Conservation (phyloP, 2,113 vertebrate species). For the Heterochromis multidens region DNA sequence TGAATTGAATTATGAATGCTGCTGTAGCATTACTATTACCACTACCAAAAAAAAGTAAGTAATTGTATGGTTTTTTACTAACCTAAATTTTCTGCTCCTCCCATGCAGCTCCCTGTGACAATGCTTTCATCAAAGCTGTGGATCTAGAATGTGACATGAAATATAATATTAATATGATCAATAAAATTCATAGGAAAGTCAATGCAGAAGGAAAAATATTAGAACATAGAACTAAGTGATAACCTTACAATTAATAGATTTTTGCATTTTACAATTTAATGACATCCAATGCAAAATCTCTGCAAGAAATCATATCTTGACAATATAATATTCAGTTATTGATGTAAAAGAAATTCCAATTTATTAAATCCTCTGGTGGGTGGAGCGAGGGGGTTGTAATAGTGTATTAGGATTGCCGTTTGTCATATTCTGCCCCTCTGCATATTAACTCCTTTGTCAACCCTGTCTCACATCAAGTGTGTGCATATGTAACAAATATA, state of each 20-base stretch:
- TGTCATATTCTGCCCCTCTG: neutral
- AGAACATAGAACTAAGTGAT: neutral
- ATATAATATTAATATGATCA: neutral
- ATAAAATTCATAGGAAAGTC: neutral
- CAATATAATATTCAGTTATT: neutral
- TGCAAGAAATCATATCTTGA: neutral
- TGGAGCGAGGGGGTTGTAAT: too few relatives aligned
- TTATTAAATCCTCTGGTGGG: neutral
- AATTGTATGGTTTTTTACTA: neutral
- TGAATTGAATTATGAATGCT: too few relatives aligned
- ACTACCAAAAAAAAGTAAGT: neutral
- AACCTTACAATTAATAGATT: too few relatives aligned
- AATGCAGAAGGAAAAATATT: neutral
- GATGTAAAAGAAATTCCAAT: neutral
- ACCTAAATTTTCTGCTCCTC: conserved; percentile 50
- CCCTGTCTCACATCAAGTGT: neutral
- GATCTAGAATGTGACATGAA: conserved; percentile 40
- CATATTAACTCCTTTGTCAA: neutral
- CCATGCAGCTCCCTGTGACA: conserved; percentile 1
- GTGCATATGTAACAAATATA: too few relatives aligned
- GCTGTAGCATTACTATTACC: too few relatives aligned
- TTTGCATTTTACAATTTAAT: neutral
- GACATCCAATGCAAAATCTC: too few relatives aligned
- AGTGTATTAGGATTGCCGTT: neutral
- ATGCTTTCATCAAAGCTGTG: conserved; percentile 66